A percentile compares a stretch with the other conserved stretches of the same genome.
Evolutionary conservation across 2,888 invertebrate genomes (phyloP).

Genomic region (Tyria jacobaeae): DNA sequence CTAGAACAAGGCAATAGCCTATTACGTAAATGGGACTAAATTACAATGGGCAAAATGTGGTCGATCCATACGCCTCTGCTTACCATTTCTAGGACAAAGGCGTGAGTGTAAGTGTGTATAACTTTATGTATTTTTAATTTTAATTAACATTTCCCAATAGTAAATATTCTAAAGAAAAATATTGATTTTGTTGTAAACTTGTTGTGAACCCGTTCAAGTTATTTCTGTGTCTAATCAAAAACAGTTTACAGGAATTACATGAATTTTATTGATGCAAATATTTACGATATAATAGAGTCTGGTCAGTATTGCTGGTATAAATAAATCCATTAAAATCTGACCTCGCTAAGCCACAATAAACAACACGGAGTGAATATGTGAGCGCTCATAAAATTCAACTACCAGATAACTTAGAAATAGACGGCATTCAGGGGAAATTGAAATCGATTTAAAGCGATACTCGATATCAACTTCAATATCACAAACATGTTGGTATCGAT

Average conservation of each 20-base stretch:
- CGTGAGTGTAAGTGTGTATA: too few relatives aligned
- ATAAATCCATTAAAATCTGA: conserved; percentile 37
- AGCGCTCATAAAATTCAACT: conserved; percentile 36
- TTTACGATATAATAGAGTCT: conserved; percentile 21
- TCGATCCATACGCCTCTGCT: too few relatives aligned
- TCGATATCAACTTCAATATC: conserved; percentile 12
- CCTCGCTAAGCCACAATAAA: conserved; percentile 37
- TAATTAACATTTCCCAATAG: too few relatives aligned
- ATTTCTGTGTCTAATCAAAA: not conserved
- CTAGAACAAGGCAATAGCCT: too few relatives aligned
- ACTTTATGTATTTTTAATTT: too few relatives aligned
- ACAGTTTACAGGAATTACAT: not conserved
- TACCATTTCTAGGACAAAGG: too few relatives aligned
- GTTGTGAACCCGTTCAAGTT: not conserved
- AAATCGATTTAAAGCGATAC: conserved; percentile 21
- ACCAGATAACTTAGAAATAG: conserved; percentile 38
- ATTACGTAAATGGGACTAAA: too few relatives aligned
- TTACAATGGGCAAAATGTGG: too few relatives aligned
- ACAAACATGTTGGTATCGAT: not conserved
- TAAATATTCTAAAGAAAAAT: not conserved
- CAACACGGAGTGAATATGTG: conserved; percentile 28
- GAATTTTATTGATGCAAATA: conserved; percentile 6
- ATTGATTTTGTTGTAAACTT: not conserved
- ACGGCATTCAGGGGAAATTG: conserved; percentile 27
- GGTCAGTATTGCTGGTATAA: conserved; percentile 24